A percentile compares a stretch with the other conserved stretches of the same genome.
Evolutionary conservation across 2,888 invertebrate species (phyloP).

Genomic region (Leptinotarsa peninsularis): DNA sequence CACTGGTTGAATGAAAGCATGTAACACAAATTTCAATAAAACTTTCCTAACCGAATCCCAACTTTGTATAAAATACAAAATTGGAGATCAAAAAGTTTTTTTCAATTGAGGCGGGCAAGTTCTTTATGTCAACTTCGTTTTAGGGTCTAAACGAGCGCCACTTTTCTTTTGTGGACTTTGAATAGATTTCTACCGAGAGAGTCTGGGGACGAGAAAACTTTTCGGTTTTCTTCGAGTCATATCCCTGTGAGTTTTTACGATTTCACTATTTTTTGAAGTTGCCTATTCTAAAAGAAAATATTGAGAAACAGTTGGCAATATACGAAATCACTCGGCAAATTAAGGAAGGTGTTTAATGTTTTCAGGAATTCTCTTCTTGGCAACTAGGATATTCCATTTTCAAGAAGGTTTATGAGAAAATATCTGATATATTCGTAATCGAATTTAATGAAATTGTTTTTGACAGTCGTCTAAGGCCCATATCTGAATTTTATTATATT

Average conservation of each 20-base stretch:
- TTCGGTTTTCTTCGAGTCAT: neutral
- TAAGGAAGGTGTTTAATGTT: no score
- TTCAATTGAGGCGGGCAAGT: conserved; percentile 36
- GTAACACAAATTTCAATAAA: conserved; percentile 34
- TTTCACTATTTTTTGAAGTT: conserved; percentile 5
- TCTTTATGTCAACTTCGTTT: conserved; percentile 40
- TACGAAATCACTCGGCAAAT: no score
- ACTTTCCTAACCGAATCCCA: conserved; percentile 31
- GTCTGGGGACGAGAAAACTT: conserved; percentile 6
- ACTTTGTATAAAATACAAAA: conserved; percentile 33
- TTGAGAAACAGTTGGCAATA: no score
- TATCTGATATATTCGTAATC: no score
- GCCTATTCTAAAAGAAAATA: neutral
- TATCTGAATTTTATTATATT: no score
- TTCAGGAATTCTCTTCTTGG: no score
- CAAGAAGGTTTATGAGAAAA: no score
- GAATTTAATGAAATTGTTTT: no score
- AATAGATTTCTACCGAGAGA: neutral
- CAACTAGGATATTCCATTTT: no score
- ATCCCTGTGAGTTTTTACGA: neutral
- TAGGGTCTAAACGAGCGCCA: conserved; percentile 38
- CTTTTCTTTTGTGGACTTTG: conserved; percentile 23
- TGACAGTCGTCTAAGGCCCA: no score
- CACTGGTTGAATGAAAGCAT: conserved; percentile 21
- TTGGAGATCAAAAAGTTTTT: conserved; percentile 23